A percentile compares a stretch with the other conserved stretches of the same genome.
phyloP scores from a whole-genome alignment of 2,888 invertebrate species.

The Pheosia tremula region DNA sequence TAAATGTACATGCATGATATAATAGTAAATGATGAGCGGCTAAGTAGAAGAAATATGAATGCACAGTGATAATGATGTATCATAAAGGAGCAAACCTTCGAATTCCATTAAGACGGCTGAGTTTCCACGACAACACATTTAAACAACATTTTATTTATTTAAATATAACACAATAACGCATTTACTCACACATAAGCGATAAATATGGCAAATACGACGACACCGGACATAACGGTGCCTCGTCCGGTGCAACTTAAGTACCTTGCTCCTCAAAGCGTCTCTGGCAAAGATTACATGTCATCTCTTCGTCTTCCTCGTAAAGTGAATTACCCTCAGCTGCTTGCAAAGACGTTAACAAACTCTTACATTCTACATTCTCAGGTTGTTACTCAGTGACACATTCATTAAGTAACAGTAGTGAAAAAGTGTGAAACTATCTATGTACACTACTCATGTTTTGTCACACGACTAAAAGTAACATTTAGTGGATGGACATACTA shows the following conservation, averaged over 20 bases:
- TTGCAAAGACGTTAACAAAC: slow-evolving; percentile 85
- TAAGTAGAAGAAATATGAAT: slow-evolving; percentile 51
- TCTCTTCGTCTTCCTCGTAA: slow-evolving; percentile 87
- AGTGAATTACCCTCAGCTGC: slow-evolving; percentile 86
- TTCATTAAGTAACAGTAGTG: slow-evolving; percentile 39
- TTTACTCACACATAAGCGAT: slow-evolving; percentile 84
- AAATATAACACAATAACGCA: slow-evolving; percentile 78
- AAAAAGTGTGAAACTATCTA: slow-evolving; percentile 29
- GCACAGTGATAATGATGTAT: slow-evolving; percentile 45
- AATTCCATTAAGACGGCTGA: slow-evolving; percentile 52
- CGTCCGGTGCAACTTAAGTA: slow-evolving; percentile 81
- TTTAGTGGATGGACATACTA: slow-evolving; percentile 29
- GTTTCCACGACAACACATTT: slow-evolving; percentile 47
- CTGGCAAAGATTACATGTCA: slow-evolving; percentile 90
- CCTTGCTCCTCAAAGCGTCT: slow-evolving; percentile 91
- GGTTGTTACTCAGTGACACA: slow-evolving; percentile 37
- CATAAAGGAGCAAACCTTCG: slow-evolving; percentile 47
- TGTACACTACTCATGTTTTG: slow-evolving; percentile 35
- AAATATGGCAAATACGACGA: slow-evolving; percentile 71
- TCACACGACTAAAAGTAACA: slow-evolving; percentile 8
- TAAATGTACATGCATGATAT: slow-evolving; percentile 64
- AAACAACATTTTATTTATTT: slow-evolving; percentile 51
- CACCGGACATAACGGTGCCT: slow-evolving; percentile 69
- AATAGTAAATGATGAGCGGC: slow-evolving; percentile 50
- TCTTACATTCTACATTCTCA: slow-evolving; percentile 71